A percentile compares a stretch with the other conserved stretches of the same genome.
Conservation (phyloP, 2,113 vertebrate genomes). For the Upupa epops region DNA sequence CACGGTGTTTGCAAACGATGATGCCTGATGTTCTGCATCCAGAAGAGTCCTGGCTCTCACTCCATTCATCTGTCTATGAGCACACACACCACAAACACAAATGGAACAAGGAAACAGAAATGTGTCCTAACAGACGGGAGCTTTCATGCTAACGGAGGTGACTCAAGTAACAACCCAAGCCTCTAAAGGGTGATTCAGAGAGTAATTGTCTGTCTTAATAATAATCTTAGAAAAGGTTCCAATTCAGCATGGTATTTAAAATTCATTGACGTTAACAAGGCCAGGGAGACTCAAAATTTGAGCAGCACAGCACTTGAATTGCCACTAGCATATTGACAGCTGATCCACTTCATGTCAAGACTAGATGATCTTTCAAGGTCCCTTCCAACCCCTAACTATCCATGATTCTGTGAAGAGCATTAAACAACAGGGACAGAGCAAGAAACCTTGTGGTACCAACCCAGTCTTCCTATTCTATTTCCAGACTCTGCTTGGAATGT, state of each 20-base stretch:
- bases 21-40: not conserved
- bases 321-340: not conserved
- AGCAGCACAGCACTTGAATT: not conserved
- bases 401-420: not conserved
- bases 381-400: too few relatives aligned
- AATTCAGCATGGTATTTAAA: not conserved
- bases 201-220: not conserved
- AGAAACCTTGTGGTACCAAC: not conserved
- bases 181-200: not conserved
- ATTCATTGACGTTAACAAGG: not conserved
- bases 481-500: not conserved
- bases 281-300: not conserved
- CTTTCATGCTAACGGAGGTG: rapidly evolving
- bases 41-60: not conserved
- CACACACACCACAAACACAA: not conserved
- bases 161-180: not conserved
- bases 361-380: not conserved
- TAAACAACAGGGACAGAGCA: rapidly evolving
- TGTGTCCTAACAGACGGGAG: not conserved
- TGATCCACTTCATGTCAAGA: not conserved
- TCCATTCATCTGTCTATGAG: not conserved
- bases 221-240: not conserved
- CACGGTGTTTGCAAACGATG: not conserved
- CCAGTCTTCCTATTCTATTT: not conserved
- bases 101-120: not conserved